Base-by-base conservation (phyloP, 2,888 invertebrate species). In the Empis livida region DNA sequence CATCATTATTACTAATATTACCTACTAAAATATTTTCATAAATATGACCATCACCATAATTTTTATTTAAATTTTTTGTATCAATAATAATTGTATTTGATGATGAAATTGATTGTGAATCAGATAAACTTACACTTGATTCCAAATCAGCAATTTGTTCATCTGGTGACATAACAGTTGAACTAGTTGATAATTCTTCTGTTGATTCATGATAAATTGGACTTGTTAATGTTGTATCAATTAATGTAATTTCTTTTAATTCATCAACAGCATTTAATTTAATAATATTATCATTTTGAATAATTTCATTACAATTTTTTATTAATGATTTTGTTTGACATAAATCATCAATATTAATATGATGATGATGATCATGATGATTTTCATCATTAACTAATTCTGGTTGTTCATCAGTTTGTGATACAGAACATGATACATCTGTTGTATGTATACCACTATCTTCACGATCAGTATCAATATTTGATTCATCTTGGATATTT, bases 391-490 rank as follows among this genome's bases (percentile, higher is more conserved):
- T 50, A 1, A 49, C 70, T 53, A 71, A 63, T 59, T 82, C 82
- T 45, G 78, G 77, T 16, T 80, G 78, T 56, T 84, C 84, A 62
- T 84, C 84, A 43, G 82, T 80, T 57, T 84, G 84, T 58, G 77
- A 78, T 17, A 78, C 78, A 30, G 79, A 82, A 57, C 82, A 83
- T 16, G 84, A 84, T 47, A 83, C 86, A 61, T 83, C 80, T 10
- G 85, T 84, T 20, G 85, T 88, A 58, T 87, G 87, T 53, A 64
- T 67, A 44, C 67, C 67, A 55, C 66, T 67, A 47, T 88, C 87
- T 67, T 88, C 87, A 38, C 83, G 76, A 64, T 84, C 84, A 16
- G 80, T 80, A 55, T 80, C 76, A 52, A 50, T 38, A 46, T 47
- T 50, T n/a, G 52, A 52, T 46, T 52, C 52, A 43, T 52, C 50